Base-by-base conservation (phyloP, 1,140 invertebrate genomes). In the Drosophila ambigua region DNA sequence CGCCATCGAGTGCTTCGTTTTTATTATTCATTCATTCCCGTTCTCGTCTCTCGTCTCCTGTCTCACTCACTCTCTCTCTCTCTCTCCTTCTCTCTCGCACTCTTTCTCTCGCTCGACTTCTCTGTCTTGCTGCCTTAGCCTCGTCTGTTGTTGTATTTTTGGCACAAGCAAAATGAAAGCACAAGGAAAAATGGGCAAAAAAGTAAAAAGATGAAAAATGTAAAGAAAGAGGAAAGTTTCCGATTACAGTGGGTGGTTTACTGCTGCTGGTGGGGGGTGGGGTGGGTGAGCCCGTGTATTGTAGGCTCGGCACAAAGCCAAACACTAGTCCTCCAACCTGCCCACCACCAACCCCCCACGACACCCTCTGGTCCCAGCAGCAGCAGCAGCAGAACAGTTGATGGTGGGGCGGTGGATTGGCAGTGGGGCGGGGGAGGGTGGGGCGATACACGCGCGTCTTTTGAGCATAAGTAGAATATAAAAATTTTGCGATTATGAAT, bases 401-500 rank as follows among this genome's bases (percentile, higher is more conserved):
- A 31, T 2, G 23, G 23, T 44, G 7, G 20, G 20, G 23, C 52
- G n/a, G 53, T 16, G 13, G 23, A 31, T 31, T 24, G 4, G 8
- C 13, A 44, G 52, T 2, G 15, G 13, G 51, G 16, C 1, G 16
- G 11, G 15, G 35, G 51, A 39, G 9, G 20, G 35, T 23, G 26
- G 16, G 39, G 69, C 69, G 51, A 69, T 41, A 84, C 60, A 72
- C 66, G 61, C 67, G 51, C 82, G 75, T 63, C 71, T 79, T 87
- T 87, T 88, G 72, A 88, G 76, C 76, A 88, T 83, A 88, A 88
- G 83, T 79, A 88, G 79, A 83, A 88, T 88, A 88, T 88, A 90
- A 90, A 90, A 90, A 90, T 81, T 90, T 88, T 90, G 88, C 88
- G 83, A 90, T 90, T 90, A 90, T 90, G 88, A 90, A 90, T 90